Evolutionary conservation across 2,113 vertebrate genomes (phyloP).

Genomic region (Mesitornis unicolor): DNA sequence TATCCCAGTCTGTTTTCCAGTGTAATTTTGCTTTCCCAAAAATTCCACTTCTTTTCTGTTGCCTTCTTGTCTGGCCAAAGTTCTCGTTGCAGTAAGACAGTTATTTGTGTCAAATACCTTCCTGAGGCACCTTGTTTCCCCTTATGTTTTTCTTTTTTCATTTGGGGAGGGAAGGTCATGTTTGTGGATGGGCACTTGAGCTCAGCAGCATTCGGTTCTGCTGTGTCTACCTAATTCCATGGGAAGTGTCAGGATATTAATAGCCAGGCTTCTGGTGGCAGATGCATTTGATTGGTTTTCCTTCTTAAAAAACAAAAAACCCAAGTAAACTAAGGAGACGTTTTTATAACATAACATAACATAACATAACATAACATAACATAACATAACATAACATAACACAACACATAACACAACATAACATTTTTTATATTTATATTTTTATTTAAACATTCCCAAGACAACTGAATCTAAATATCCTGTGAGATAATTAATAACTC

Average conservation of each 20-base stretch:
- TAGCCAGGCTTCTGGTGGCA: not conserved
- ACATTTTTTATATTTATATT: not conserved
- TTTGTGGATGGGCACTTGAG: not conserved
- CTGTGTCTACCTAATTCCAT: rapidly evolving
- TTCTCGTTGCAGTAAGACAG: not conserved
- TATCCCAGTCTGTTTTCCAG: not conserved
- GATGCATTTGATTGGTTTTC: not conserved
- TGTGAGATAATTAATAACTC: not conserved
- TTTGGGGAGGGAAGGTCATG: not conserved
- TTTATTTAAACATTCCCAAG: not conserved
- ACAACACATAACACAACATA: no score
- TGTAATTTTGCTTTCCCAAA: not conserved
- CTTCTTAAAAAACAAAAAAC: not conserved
- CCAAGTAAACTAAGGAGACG: not conserved
- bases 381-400: no score
- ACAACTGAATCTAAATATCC: not conserved
- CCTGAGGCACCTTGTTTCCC: not conserved
- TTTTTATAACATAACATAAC: no score
- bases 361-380: no score
- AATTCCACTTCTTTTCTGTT: not conserved
- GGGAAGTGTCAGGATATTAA: not conserved
- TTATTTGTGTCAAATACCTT: not conserved
- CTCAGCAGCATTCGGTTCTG: not conserved
- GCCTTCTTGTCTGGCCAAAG: not conserved
- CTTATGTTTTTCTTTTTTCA: not conserved